Evolutionary conservation across 2,888 invertebrate species (phyloP).

Genomic region (Alentia gelatinosa): DNA sequence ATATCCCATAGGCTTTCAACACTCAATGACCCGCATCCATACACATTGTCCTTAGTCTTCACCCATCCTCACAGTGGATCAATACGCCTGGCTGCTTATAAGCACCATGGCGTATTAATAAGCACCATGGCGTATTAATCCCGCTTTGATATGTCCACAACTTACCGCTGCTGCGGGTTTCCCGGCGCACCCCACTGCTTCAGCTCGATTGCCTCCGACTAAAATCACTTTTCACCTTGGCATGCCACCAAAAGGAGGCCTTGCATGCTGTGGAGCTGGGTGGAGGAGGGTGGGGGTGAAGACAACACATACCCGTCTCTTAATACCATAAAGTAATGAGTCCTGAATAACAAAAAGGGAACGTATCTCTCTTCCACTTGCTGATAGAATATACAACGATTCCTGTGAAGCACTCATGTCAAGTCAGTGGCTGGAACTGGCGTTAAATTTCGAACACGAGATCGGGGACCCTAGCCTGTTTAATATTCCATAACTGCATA

Average conservation of each 20-base stretch:
- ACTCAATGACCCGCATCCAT: no score
- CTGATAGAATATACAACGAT: no score
- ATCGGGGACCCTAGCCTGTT: no score
- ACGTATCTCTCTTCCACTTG: no score
- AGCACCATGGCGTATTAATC: background rate
- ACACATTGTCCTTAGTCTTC: no score
- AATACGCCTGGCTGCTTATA: background rate
- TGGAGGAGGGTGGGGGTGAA: background rate
- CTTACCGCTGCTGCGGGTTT: background rate
- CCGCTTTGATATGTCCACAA: background rate
- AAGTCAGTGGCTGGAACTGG: no score
- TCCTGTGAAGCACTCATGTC: no score
- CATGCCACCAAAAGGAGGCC: background rate
- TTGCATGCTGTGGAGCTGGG: background rate
- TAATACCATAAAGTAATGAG: background rate
- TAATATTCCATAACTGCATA: no score
- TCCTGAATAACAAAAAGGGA: no score
- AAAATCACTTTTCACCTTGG: background rate
- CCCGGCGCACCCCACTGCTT: background rate
- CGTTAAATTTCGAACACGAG: no score
- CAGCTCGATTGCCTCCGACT: background rate
- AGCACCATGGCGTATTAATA: background rate
- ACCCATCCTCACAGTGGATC: no score
- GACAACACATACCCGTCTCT: background rate
- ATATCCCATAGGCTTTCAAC: background rate